These are phyloP conservation scores for Chironomus riparius DNA, from an alignment of 2,888 invertebrate species.

Conservation along the genomic window DNA sequence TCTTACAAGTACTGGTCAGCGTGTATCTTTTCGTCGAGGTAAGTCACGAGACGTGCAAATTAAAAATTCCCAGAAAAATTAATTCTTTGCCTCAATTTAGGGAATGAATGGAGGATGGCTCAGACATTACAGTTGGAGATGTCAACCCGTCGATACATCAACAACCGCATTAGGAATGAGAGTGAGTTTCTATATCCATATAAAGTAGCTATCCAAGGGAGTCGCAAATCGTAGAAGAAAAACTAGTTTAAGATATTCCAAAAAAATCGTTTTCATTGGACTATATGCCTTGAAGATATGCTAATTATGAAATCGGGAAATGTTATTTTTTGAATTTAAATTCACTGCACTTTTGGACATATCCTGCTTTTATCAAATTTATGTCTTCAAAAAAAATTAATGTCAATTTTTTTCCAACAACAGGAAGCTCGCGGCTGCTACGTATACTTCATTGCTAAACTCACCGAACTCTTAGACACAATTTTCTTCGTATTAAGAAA, in stretches of 20 bases:
- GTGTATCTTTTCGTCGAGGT: slow-evolving; percentile 55
- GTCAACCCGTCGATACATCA: slow-evolving; percentile 85
- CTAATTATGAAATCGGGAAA: no score
- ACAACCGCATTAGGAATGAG: slow-evolving; percentile 63
- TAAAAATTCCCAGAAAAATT: neutral
- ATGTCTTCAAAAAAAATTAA: slow-evolving; percentile 11
- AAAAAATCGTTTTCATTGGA: no score
- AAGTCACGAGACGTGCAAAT: neutral
- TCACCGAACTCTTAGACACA: slow-evolving; percentile 83
- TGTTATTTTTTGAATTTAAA: no score
- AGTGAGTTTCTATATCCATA: slow-evolving; percentile 46
- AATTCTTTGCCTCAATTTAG: slow-evolving; percentile 42
- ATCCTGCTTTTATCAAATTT: neutral
- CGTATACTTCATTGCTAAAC: slow-evolving; percentile 80
- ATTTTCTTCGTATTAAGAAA: slow-evolving; percentile 90
- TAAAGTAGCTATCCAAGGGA: neutral
- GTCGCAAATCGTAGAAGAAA: no score
- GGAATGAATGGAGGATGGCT: slow-evolving; percentile 71
- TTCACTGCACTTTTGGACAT: neutral
- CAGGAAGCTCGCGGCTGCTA: slow-evolving; percentile 66
- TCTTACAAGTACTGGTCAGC: slow-evolving; percentile 77
- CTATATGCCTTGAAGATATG: no score
- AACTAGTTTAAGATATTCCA: no score
- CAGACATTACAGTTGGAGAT: slow-evolving; percentile 75
- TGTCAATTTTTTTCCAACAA: slow-evolving; percentile 30